These are phyloP conservation scores for Diplosoma virens DNA, from an alignment of 23 tunicate genomes.

Conservation along the genomic window DNA sequence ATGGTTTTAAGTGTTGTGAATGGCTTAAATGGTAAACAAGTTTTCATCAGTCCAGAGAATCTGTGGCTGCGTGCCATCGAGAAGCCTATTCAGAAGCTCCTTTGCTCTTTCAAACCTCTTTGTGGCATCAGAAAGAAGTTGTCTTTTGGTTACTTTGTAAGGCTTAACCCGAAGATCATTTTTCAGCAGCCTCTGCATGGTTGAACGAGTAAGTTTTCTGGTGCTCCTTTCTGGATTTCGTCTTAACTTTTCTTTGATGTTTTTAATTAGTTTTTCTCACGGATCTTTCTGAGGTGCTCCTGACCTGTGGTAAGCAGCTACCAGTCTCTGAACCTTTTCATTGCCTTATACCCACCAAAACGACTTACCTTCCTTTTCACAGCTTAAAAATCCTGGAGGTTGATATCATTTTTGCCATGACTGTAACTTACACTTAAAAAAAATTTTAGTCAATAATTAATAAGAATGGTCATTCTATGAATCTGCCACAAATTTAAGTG, in stretches of 20 bases:
- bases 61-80: conserved; percentile 12
- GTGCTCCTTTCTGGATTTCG: not conserved
- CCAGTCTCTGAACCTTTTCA: too few species aligned
- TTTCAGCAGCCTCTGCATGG: not conserved
- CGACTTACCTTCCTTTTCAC: too few species aligned
- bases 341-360: too few species aligned
- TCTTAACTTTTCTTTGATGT: conserved; percentile 1
- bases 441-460: too few species aligned
- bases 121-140: too few species aligned
- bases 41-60: conserved; percentile 17
- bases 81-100: not conserved
- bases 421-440: too few species aligned
- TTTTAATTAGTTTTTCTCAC: conserved; percentile 1
- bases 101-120: conserved; percentile 8
- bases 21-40: conserved; percentile 5
- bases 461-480: too few species aligned
- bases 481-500: too few species aligned
- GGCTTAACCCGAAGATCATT: not conserved
- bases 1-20: not conserved
- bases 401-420: too few species aligned
- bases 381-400: too few species aligned
- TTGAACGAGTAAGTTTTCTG: conserved; percentile 5
- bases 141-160: conserved; percentile 5
- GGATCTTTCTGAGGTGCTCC: too few species aligned
- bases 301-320: too few species aligned